These are phyloP conservation scores for Neolamprologus longior DNA, from an alignment of 2,113 vertebrate species.

Conservation along the genomic window DNA sequence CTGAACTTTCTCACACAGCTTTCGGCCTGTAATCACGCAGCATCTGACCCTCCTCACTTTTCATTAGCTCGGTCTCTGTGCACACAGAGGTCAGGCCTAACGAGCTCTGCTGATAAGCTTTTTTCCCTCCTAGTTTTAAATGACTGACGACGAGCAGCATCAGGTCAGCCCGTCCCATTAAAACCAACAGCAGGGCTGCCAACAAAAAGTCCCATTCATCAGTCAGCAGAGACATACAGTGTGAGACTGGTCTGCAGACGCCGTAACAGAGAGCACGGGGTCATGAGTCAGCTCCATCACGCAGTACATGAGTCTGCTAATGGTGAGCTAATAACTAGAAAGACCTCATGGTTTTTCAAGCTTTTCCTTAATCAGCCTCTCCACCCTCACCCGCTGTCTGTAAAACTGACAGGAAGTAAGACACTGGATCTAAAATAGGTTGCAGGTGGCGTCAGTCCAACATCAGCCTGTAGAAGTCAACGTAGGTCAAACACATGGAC, in stretches of 20 bases:
- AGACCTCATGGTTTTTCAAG: background rate
- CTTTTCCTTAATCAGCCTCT: fast-evolving
- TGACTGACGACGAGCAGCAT: background rate
- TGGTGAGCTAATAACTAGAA: background rate
- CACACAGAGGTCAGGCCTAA: background rate
- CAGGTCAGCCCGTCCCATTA: background rate
- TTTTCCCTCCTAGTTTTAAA: background rate
- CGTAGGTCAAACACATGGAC: background rate
- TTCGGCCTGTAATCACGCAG: fast-evolving
- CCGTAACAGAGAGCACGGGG: background rate
- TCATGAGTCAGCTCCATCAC: background rate
- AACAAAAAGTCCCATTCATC: slow-evolving; percentile 35
- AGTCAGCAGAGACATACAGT: background rate
- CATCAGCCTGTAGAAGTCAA: background rate
- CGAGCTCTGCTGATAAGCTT: background rate
- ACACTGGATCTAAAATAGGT: background rate
- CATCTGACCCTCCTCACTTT: background rate
- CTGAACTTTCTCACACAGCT: background rate
- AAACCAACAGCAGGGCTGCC: background rate
- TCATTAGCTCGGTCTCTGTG: background rate
- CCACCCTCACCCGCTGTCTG: background rate
- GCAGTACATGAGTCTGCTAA: background rate
- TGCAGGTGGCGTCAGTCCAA: background rate
- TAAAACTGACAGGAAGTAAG: background rate
- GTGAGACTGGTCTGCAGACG: background rate